These are phyloP conservation scores for Hypercompe scribonia DNA, from an alignment of 2,888 invertebrate genomes.

Conservation along the genomic window DNA sequence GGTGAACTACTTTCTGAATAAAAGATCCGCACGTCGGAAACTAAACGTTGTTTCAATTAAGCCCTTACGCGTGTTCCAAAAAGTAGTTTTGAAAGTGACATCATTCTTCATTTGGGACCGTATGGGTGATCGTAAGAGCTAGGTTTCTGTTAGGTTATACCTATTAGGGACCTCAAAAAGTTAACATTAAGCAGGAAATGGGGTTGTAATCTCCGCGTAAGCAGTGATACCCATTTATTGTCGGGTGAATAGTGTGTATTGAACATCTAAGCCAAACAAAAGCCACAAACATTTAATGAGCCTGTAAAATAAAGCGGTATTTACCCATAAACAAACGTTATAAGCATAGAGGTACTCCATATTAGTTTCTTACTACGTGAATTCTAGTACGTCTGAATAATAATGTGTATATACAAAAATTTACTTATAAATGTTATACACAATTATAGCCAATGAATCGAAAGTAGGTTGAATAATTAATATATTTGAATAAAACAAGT, in stretches of 20 bases:
- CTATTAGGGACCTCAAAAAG: neutral
- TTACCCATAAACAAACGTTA: no score
- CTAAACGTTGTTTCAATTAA: conserved; percentile 12
- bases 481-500: no score
- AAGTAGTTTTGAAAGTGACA: neutral
- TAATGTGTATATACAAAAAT: no score
- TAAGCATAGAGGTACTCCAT: no score
- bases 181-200: neutral
- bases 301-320: neutral
- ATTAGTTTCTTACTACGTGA: no score
- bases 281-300: neutral
- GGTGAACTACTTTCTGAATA: conserved; percentile 25
- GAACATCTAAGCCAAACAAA: neutral
- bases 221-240: neutral
- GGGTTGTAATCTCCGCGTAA: neutral
- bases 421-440: no score
- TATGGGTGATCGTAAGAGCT: neutral
- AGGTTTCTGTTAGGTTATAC: neutral
- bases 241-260: neutral
- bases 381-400: no score
- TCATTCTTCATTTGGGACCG: neutral
- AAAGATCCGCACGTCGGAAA: conserved; percentile 10
- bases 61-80: neutral
- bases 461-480: no score
- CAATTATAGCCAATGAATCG: no score